These are phyloP conservation scores for Drosophila monieri DNA, from an alignment of 2,888 invertebrate species.

Conservation along the genomic window DNA sequence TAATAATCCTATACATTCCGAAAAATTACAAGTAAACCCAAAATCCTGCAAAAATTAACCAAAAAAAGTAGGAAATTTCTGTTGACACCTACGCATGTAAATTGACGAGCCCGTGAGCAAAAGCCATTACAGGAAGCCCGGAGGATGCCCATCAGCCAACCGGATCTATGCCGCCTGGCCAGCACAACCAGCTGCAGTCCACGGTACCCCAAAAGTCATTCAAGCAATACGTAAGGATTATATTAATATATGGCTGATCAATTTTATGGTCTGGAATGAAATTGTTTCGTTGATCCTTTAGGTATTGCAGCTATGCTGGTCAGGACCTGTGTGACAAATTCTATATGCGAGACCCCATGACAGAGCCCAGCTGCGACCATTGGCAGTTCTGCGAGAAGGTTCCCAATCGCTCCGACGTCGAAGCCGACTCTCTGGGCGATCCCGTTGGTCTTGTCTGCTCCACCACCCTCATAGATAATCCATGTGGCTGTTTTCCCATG, in stretches of 20 bases:
- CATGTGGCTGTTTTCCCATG: neutral
- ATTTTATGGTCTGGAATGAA: neutral
- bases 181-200: neutral
- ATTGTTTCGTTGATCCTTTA: neutral
- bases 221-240: conserved; percentile 18
- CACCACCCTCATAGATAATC: conserved; percentile 12
- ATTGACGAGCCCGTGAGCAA: neutral
- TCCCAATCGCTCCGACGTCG: neutral
- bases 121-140: neutral
- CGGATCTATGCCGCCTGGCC: conserved; percentile 6
- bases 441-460: conserved; percentile 40
- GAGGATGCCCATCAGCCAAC: conserved; percentile 17
- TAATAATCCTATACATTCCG: conserved; percentile 6
- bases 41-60: conserved; percentile 9
- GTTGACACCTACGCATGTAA: conserved; percentile 3
- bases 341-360: neutral
- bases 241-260: too few species aligned
- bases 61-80: neutral
- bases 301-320: conserved; percentile 4
- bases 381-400: conserved; percentile 14
- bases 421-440: conserved; percentile 36
- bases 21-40: conserved; percentile 1
- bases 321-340: neutral
- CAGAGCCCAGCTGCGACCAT: conserved; percentile 7
- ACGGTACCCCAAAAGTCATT: neutral